A percentile compares a stretch with the other conserved stretches of the same genome.
Evolutionary conservation across 2,113 vertebrate species (phyloP).

Genomic region (Serinus canaria): DNA sequence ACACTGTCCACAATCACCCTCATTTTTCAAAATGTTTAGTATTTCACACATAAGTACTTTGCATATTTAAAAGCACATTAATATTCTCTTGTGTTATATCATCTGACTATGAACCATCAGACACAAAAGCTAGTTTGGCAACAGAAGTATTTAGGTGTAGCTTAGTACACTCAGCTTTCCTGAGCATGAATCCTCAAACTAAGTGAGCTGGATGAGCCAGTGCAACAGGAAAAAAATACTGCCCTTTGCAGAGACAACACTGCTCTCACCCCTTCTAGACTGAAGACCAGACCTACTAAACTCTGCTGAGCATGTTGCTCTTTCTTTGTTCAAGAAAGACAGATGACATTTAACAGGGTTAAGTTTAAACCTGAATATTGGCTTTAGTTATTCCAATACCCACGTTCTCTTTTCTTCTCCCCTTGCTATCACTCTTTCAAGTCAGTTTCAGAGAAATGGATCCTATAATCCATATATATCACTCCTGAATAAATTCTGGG

Average conservation of each 20-base stretch:
- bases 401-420: background rate
- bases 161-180: background rate
- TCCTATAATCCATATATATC: background rate
- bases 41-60: background rate
- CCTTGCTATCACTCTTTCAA: background rate
- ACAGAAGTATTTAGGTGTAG: background rate
- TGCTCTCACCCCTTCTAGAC: background rate
- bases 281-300: background rate
- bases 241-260: background rate
- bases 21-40: background rate
- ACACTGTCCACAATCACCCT: background rate
- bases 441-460: background rate
- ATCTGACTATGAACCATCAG: background rate
- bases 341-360: background rate
- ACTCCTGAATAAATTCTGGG: background rate
- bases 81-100: background rate
- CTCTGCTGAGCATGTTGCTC: background rate
- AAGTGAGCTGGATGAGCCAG: background rate
- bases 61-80: background rate
- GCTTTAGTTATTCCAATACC: background rate
- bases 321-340: background rate
- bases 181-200: background rate
- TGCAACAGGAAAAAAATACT: background rate
- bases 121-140: background rate
- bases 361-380: background rate